These are phyloP conservation scores for Glaucopsyche alexis DNA, from an alignment of 2,888 invertebrate species.

Conservation along the genomic window DNA sequence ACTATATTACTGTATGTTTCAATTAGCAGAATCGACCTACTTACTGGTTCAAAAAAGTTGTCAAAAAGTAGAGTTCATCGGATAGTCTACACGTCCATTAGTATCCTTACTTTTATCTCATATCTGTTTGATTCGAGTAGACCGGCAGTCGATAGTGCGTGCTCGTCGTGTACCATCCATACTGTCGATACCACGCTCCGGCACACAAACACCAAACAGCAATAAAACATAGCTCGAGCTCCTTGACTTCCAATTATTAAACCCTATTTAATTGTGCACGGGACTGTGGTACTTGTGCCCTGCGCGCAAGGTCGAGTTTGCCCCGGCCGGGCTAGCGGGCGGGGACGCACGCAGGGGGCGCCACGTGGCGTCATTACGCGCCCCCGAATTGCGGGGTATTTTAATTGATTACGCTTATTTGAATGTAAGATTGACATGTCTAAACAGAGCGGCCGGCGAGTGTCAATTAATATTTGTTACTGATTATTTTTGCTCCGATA, in stretches of 20 bases:
- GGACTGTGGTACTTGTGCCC: not conserved
- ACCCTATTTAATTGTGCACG: not conserved
- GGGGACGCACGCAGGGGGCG: slow-evolving; percentile 46
- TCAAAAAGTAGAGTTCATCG: no score
- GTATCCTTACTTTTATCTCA: not conserved
- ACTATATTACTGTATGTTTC: no score
- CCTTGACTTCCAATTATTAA: slow-evolving; percentile 21
- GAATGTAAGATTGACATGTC: slow-evolving; percentile 66
- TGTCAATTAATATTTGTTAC: slow-evolving; percentile 25
- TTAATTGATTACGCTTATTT: slow-evolving; percentile 75
- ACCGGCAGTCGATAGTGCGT: not conserved
- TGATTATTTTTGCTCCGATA: not conserved
- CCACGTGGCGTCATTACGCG: slow-evolving; percentile 70
- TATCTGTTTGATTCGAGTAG: not conserved
- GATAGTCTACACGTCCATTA: no score
- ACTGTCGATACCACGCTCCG: not conserved
- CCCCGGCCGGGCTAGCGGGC: not conserved
- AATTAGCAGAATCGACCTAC: no score
- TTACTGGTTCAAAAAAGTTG: no score
- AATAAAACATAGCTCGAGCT: slow-evolving; percentile 8
- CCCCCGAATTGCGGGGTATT: slow-evolving; percentile 57
- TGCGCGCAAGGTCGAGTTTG: not conserved
- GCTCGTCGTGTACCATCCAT: not conserved
- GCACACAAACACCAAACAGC: not conserved
- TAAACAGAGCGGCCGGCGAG: slow-evolving; percentile 37